Percentiles rank a stretch among this genome's conserved stretches.
phyloP scores from a whole-genome alignment of 2,888 invertebrate genomes.

The Phragmatobia fuliginosa region DNA sequence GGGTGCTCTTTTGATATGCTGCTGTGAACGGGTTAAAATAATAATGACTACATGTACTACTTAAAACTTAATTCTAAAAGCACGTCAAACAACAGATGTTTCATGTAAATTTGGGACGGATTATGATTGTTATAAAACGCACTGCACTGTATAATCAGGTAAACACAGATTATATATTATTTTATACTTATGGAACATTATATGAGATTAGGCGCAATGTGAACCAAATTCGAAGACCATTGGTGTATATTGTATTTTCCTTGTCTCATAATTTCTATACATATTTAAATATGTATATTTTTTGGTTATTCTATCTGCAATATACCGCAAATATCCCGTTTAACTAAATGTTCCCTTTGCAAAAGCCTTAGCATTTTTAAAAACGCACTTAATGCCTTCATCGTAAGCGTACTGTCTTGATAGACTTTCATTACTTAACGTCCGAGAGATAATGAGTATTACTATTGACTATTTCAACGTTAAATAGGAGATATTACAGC shows the following conservation, averaged over 20 bases:
- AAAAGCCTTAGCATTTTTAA: neutral
- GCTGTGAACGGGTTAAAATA: conserved; percentile 76
- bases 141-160: conserved; percentile 48
- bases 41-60: conserved; percentile 58
- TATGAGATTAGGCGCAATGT: neutral
- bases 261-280: neutral
- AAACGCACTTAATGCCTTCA: neutral
- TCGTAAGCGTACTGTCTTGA: neutral
- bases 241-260: neutral
- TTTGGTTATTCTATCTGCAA: neutral
- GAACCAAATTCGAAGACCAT: neutral
- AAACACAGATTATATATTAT: conserved; percentile 51
- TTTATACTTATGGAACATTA: conserved; percentile 28
- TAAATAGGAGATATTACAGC: neutral
- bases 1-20: conserved; percentile 75
- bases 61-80: conserved; percentile 63
- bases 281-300: neutral
- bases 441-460: neutral
- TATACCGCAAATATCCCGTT: neutral
- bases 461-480: neutral
- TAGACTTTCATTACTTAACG: neutral
- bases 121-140: conserved; percentile 52
- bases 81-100: conserved; percentile 51
- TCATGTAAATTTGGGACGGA: conserved; percentile 71
- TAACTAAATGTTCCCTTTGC: neutral